Evolutionary conservation across 2,113 vertebrate species (phyloP).

Genomic region (Tylochromis polylepis): DNA sequence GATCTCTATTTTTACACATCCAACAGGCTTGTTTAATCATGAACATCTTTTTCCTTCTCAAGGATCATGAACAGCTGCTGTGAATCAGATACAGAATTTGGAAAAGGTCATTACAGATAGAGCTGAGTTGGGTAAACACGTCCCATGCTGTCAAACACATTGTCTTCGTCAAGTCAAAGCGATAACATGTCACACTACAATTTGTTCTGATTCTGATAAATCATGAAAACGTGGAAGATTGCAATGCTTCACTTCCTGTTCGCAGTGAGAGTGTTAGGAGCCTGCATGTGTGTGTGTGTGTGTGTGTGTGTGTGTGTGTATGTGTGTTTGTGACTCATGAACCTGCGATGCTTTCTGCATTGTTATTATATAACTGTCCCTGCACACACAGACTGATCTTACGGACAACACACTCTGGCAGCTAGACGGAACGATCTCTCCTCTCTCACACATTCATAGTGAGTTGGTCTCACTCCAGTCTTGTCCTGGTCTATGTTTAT

Average conservation of each 20-base stretch:
- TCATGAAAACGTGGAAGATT: neutral
- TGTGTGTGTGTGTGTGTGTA: neutral
- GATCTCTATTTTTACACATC: neutral
- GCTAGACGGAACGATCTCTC: slow-evolving; percentile 17
- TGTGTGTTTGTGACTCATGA: slow-evolving; percentile 15
- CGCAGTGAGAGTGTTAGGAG: neutral
- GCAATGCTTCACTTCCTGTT: neutral
- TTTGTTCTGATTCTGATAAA: neutral
- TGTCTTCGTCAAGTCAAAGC: neutral
- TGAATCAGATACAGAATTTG: neutral
- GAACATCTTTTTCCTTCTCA: neutral
- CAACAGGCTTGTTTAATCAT: neutral
- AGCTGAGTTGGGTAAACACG: neutral
- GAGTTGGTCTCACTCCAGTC: slow-evolving; percentile 1
- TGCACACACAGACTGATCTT: slow-evolving; percentile 43
- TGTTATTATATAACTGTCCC: slow-evolving; percentile 57
- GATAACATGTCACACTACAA: neutral
- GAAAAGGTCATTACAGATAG: neutral
- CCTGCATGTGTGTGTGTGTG: neutral
- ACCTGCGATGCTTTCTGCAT: slow-evolving; percentile 27
- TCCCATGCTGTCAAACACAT: neutral
- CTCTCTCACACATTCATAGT: neutral
- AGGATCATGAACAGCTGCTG: neutral
- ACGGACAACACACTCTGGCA: slow-evolving; percentile 50
- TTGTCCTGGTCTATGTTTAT: neutral